Evolutionary conservation across 1,140 invertebrate genomes (phyloP).

Genomic region (Cyclargus thomasi): DNA sequence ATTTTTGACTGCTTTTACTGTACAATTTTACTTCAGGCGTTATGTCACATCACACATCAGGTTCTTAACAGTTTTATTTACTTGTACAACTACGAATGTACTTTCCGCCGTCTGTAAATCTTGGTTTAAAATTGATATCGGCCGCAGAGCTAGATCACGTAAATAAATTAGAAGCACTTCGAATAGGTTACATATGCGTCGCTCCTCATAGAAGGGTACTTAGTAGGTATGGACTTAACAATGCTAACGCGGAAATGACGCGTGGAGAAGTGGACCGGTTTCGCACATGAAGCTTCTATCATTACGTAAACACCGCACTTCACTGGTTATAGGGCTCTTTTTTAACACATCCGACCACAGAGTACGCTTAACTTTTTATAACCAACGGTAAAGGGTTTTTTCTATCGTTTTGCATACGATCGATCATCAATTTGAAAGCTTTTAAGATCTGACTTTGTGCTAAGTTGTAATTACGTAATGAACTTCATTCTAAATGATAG

Average conservation of each 20-base stretch:
- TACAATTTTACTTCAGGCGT: too few species aligned
- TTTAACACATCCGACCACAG: not conserved
- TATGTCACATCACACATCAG: too few species aligned
- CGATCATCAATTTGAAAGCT: not conserved
- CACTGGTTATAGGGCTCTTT: not conserved
- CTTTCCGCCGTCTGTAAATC: too few species aligned
- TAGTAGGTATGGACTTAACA: slow-evolving; percentile 20
- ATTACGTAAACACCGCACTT: slow-evolving; percentile 11
- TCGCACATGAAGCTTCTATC: slow-evolving; percentile 24
- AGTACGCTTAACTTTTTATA: not conserved
- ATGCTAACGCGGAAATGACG: slow-evolving; percentile 36
- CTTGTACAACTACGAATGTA: too few species aligned
- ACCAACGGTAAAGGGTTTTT: not conserved
- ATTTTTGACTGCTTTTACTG: too few species aligned
- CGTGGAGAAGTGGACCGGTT: slow-evolving; percentile 35
- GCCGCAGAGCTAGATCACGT: too few species aligned
- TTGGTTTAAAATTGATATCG: too few species aligned
- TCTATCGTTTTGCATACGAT: not conserved
- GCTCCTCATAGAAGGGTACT: not conserved
- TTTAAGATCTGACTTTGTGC: not conserved
- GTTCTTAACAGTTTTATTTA: too few species aligned
- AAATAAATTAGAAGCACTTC: too few species aligned
- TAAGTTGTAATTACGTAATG: not conserved
- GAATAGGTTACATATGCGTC: not conserved
- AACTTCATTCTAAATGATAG: not conserved